Evolutionary conservation across 2,888 invertebrate genomes (phyloP).

Genomic region (Harpagoxenus sublaevis): DNA sequence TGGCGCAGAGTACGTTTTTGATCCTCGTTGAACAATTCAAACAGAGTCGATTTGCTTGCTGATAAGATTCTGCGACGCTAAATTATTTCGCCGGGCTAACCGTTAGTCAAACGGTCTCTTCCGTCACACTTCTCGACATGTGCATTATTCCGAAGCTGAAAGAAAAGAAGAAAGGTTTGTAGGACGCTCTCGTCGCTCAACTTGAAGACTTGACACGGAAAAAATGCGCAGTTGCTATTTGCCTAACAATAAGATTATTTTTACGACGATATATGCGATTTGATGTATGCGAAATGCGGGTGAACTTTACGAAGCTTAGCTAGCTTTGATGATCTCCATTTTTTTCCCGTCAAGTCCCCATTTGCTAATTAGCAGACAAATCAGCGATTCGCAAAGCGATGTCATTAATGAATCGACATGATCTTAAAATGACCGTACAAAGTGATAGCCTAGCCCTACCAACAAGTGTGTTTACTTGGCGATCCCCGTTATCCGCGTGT

Average conservation of each 20-base stretch:
- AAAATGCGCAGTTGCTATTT: background rate
- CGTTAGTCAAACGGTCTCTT: slow-evolving; percentile 83
- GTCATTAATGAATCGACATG: slow-evolving; percentile 49
- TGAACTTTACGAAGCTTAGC: background rate
- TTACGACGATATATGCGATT: background rate
- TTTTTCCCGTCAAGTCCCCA: slow-evolving; percentile 6
- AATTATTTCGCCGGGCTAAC: slow-evolving; percentile 61
- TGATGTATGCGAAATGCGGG: background rate
- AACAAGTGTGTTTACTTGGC: slow-evolving; percentile 86
- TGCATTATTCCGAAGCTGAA: slow-evolving; percentile 79
- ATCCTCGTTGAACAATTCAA: slow-evolving; percentile 63
- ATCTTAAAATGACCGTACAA: slow-evolving; percentile 75
- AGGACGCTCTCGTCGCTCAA: background rate
- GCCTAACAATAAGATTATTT: background rate
- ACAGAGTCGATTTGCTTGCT: slow-evolving; percentile 41
- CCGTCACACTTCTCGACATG: slow-evolving; percentile 80
- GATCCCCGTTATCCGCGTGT: slow-evolving; percentile 84
- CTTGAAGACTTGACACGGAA: slow-evolving; percentile 21
- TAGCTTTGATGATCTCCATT: background rate
- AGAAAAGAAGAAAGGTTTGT: slow-evolving; percentile 47
- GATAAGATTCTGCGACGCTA: slow-evolving; percentile 36
- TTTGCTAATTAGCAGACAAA: background rate
- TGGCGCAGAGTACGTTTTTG: slow-evolving; percentile 54
- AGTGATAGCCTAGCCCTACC: slow-evolving; percentile 85
- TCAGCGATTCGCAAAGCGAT: slow-evolving; percentile 13